A percentile compares a stretch with the other conserved stretches of the same genome.
Conservation (phyloP, 2,888 invertebrate genomes). For the Byasa hedistus region DNA sequence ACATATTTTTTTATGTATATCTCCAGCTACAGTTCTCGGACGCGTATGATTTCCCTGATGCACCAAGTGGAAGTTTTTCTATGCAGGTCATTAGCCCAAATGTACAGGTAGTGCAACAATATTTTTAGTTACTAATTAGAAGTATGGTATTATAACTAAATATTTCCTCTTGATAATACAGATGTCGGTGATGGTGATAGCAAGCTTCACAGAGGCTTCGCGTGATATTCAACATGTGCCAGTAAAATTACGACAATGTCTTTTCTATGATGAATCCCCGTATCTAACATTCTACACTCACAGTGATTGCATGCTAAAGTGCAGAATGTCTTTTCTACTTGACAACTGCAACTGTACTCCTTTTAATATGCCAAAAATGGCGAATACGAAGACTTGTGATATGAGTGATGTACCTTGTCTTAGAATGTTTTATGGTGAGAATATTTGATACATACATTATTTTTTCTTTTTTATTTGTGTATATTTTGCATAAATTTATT, state of each 20-base stretch:
- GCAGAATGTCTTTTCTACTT: conserved; percentile 74
- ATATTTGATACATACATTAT: background rate
- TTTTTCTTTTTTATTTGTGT: background rate
- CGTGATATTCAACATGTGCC: conserved; percentile 69
- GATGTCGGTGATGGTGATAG: conserved; percentile 68
- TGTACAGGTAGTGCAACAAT: conserved; percentile 52
- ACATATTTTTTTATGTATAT: background rate
- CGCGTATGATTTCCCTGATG: conserved; percentile 80
- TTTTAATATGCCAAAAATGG: conserved; percentile 74
- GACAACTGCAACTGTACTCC: conserved; percentile 79
- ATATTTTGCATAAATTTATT: background rate
- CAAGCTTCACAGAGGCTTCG: conserved; percentile 69
- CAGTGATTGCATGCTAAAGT: conserved; percentile 80
- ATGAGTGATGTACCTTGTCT: conserved; percentile 75
- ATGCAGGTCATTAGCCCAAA: conserved; percentile 68
- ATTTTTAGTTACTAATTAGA: background rate
- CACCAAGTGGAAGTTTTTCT: conserved; percentile 75
- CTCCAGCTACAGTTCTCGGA: conserved; percentile 78
- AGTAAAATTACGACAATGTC: conserved; percentile 72
- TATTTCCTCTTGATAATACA: conserved; percentile 35
- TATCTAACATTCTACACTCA: conserved; percentile 74
- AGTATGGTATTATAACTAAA: background rate
- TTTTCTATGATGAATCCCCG: conserved; percentile 77
- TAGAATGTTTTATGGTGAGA: conserved; percentile 64
- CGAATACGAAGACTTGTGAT: conserved; percentile 65